phyloP scores from a whole-genome alignment of 35 echinoderm and acorn worm genomes.

The Antedon bifida region DNA sequence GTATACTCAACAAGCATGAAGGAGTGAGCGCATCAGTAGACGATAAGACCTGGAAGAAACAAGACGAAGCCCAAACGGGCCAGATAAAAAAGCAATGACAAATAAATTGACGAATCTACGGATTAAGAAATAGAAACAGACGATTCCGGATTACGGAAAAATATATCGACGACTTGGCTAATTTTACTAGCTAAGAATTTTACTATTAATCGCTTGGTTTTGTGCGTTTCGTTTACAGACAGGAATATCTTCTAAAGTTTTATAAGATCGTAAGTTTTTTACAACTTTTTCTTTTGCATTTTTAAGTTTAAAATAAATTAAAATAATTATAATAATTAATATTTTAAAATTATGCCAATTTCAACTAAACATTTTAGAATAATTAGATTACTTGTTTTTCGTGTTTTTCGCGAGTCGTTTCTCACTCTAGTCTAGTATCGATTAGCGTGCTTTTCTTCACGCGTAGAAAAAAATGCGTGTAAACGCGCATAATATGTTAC shows the following conservation, averaged over 20 bases:
- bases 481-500: no score
- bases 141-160: background rate
- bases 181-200: background rate
- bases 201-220: background rate
- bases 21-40: background rate
- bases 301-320: no score
- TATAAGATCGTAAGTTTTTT: background rate
- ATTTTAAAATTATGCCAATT: no score
- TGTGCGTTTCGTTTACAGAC: background rate
- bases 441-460: no score
- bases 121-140: background rate
- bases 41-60: background rate
- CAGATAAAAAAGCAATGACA: background rate
- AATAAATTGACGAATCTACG: background rate
- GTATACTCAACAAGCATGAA: background rate
- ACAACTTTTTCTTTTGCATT: no score
- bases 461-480: no score
- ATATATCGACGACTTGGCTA: background rate
- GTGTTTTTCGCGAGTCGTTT: no score
- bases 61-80: background rate
- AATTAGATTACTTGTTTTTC: no score
- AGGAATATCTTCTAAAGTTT: background rate
- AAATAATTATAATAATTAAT: no score
- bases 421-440: no score
- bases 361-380: no score